phyloP scores from a whole-genome alignment of 1,140 invertebrate species.

The Ganaspis sp. region DNA sequence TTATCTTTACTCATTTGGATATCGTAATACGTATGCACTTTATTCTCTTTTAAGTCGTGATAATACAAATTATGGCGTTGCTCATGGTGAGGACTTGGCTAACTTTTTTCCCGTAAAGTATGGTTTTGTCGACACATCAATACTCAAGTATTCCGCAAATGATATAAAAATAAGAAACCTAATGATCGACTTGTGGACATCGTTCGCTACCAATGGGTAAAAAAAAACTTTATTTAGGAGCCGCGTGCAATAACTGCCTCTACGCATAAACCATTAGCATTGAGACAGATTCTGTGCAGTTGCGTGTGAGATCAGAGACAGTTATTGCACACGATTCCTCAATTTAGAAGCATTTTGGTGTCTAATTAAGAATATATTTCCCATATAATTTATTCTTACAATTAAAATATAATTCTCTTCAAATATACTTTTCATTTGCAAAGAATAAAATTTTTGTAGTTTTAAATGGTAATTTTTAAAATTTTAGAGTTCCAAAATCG shows the following conservation, averaged over 20 bases:
- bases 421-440: no score
- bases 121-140: neutral
- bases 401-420: no score
- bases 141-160: neutral
- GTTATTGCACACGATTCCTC: no score
- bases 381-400: no score
- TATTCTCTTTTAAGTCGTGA: neutral
- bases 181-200: neutral
- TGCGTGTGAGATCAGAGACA: no score
- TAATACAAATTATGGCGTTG: neutral
- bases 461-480: neutral
- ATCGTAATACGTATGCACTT: neutral
- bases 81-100: neutral
- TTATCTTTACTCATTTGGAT: neutral
- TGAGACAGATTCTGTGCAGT: no score
- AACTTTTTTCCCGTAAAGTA: neutral
- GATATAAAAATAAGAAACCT: neutral
- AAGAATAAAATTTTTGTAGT: no score
- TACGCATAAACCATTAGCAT: no score
- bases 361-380: no score
- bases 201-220: slow-evolving; percentile 1
- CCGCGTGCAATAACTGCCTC: no score
- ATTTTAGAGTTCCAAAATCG: neutral
- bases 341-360: no score
- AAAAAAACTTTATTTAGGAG: no score